Evolutionary conservation across 2,113 vertebrate species (phyloP).

Genomic region (Carollia perspicillata): DNA sequence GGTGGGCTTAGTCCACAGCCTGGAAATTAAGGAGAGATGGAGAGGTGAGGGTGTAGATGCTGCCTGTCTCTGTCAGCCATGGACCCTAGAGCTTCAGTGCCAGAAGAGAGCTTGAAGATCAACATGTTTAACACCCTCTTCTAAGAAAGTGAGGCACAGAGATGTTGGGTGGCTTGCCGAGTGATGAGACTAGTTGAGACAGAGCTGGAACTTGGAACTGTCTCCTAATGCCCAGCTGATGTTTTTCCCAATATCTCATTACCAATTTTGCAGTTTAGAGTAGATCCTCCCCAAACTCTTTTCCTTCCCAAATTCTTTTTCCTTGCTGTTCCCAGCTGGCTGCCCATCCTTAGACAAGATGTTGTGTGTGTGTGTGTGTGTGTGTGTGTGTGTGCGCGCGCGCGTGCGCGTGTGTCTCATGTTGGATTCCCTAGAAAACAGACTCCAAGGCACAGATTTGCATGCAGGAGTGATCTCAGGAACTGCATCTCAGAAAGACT

Average conservation of each 20-base stretch:
- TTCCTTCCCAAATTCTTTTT: background rate
- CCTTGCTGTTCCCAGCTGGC: background rate
- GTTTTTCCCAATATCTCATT: background rate
- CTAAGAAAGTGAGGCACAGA: background rate
- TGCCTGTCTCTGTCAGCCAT: background rate
- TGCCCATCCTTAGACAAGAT: background rate
- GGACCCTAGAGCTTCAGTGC: background rate
- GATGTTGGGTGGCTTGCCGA: background rate
- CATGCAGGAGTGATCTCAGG: no score
- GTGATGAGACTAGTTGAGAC: background rate
- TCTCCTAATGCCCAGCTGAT: background rate
- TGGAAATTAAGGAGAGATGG: background rate
- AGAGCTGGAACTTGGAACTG: background rate
- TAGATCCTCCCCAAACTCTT: background rate
- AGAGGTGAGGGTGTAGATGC: background rate
- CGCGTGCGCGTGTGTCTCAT: background rate
- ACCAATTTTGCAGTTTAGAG: background rate
- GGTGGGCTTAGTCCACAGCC: background rate
- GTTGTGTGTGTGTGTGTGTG: background rate
- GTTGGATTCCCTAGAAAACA: background rate
- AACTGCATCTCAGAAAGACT: background rate
- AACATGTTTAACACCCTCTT: background rate
- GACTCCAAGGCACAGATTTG: background rate
- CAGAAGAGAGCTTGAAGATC: background rate
- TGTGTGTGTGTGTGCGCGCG: no score